phyloP scores from a whole-genome alignment of 2,888 invertebrate genomes.

The Amphiduros pacificus region DNA sequence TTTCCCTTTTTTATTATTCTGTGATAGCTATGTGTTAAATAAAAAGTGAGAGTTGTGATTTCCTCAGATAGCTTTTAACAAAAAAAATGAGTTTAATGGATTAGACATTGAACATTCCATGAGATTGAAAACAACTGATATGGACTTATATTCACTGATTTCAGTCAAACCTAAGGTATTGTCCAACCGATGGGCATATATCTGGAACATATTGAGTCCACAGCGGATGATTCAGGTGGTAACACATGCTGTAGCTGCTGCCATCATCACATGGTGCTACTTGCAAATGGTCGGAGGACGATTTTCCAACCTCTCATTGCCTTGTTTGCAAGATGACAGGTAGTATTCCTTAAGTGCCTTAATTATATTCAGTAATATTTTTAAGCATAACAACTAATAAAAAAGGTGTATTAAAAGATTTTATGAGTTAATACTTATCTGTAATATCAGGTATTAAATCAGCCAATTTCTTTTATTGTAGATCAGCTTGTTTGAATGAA shows the following conservation, averaged over 20 bases:
- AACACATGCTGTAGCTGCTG: slow-evolving; percentile 1
- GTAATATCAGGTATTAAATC: neutral
- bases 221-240: neutral
- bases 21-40: too few relatives aligned
- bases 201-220: slow-evolving; percentile 12
- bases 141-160: too few relatives aligned
- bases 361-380: too few relatives aligned
- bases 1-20: too few relatives aligned
- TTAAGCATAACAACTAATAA: too few relatives aligned
- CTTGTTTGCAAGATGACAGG: neutral
- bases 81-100: too few relatives aligned
- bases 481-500: slow-evolving; percentile 43
- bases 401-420: neutral
- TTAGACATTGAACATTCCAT: too few relatives aligned
- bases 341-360: neutral
- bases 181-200: slow-evolving; percentile 3
- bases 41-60: too few relatives aligned
- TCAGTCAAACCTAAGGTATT: slow-evolving; percentile 4
- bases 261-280: slow-evolving; percentile 11
- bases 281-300: slow-evolving; percentile 6
- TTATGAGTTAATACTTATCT: neutral
- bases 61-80: too few relatives aligned
- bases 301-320: neutral
- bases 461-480: neutral
- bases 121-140: too few relatives aligned